phyloP scores from a whole-genome alignment of 2,888 invertebrate species.

The Stegophylla sp. region DNA sequence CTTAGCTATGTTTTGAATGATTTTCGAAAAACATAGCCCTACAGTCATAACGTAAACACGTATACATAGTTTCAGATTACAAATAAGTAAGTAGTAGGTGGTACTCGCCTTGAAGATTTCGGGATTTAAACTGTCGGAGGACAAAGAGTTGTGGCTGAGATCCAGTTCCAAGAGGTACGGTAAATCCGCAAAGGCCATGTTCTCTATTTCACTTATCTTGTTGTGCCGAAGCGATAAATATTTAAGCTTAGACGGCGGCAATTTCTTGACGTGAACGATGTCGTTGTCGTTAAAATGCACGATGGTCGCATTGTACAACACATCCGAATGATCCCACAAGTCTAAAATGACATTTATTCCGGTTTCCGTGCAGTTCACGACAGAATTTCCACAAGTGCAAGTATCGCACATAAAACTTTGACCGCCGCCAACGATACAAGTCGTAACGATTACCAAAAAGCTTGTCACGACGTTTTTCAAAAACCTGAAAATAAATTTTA shows the following conservation, averaged over 20 bases:
- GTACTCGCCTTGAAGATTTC: constrained; percentile 73
- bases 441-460: constrained; percentile 7
- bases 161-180: constrained; percentile 72
- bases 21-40: too few species aligned
- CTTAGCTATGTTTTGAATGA: too few species aligned
- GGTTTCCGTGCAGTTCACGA: constrained; percentile 41
- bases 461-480: background rate
- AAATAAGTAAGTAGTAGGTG: too few species aligned
- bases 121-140: constrained; percentile 70
- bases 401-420: constrained; percentile 39
- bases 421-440: background rate
- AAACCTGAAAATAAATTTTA: constrained; percentile 19
- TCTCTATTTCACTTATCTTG: constrained; percentile 71
- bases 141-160: constrained; percentile 75
- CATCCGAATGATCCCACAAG: constrained; percentile 2
- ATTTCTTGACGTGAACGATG: constrained; percentile 67
- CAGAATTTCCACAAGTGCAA: constrained; percentile 25
- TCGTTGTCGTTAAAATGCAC: constrained; percentile 66
- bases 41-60: too few species aligned
- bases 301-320: background rate
- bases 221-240: constrained; percentile 72
- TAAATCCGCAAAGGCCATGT: constrained; percentile 72
- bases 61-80: too few species aligned
- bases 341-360: constrained; percentile 18
- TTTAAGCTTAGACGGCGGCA: constrained; percentile 68